Percentiles rank a stretch among this genome's conserved stretches.
phyloP scores from a whole-genome alignment of 2,113 vertebrate genomes.

The Embiotoca jacksoni region DNA sequence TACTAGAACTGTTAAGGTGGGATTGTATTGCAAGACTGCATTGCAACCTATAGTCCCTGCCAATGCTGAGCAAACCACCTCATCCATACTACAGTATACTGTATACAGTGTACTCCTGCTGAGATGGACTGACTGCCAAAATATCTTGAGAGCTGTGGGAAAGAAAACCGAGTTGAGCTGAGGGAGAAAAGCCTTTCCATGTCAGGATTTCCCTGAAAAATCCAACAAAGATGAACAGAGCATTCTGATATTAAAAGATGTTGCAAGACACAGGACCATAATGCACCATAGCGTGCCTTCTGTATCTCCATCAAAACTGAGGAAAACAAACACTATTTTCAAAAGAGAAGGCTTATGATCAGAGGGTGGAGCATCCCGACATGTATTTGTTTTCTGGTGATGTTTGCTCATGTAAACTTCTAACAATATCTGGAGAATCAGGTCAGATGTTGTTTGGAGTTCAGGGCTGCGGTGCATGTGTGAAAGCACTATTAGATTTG shows the following conservation, averaged over 20 bases:
- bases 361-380: background rate
- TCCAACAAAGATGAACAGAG: conserved; percentile 15
- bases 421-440: too few relatives aligned
- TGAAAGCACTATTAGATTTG: too few relatives aligned
- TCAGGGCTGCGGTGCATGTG: too few relatives aligned
- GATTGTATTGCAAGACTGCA: background rate
- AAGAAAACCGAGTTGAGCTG: conserved; percentile 34
- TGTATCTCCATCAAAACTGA: background rate
- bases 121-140: conserved; percentile 23
- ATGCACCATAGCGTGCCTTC: background rate
- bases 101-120: conserved; percentile 28
- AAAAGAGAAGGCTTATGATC: background rate
- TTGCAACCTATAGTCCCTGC: background rate
- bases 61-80: conserved; percentile 22
- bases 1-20: background rate
- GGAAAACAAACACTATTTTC: background rate
- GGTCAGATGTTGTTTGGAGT: too few relatives aligned
- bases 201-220: conserved; percentile 31
- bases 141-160: conserved; percentile 38
- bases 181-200: conserved; percentile 27
- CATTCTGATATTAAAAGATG: conserved; percentile 18
- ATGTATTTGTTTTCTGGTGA: background rate
- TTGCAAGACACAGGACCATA: background rate
- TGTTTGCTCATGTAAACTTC: too few relatives aligned
- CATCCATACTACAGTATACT: background rate